Base-by-base conservation (phyloP, 2,888 invertebrate species). In the Ochlodes sylvanus region DNA sequence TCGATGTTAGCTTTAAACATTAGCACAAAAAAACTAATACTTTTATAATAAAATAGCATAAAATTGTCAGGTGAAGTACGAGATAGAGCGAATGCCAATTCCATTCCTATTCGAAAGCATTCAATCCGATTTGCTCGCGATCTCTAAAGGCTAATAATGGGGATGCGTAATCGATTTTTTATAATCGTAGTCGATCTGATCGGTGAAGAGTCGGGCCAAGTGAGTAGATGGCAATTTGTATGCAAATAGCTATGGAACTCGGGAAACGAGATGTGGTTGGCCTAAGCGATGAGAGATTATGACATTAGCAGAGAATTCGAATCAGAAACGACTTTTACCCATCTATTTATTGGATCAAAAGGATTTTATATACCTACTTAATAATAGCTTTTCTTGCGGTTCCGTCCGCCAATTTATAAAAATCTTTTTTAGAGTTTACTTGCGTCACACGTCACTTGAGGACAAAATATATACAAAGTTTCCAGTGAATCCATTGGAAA, bases 221-320 rank as follows among this genome's bases (percentile, higher is more conserved):
- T 64, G 72, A 74, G 73, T 74, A 70, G 69, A 71, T 70, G 64
- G 71, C 74, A 73, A 76, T 76, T 75, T 75, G 75, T 72, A 76
- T 75, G 76, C 74, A 75, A 76, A 76, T 76, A 75, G 72, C 74
- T 70, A 68, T 71, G 70, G 66, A 63, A 65, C 60, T 66, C 66
- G 58, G 60, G 42, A 66, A 66, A 42, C 60, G 66, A 14, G 15
- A 42, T 15, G 42, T 10, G 2, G 32, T 0, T 66, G 50, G 65
- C 10, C 15, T 17, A 64, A 68, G 56, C 47, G 0, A 62, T 42
- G 47, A 47, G 34, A 21, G 42, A 14, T n/a, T 34, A 3, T 15
- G 27, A n/a, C 5, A 27, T 5, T 27, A 4, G 27, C 27, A 27
- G 27, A 27, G 27, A 5, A 27, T 27, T 27, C 5, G 27, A 5